Percentiles rank a stretch among this genome's conserved stretches.
Evolutionary conservation across 2,797 vertebrate genomes (phyloP).

Genomic region (Danio choprae): DNA sequence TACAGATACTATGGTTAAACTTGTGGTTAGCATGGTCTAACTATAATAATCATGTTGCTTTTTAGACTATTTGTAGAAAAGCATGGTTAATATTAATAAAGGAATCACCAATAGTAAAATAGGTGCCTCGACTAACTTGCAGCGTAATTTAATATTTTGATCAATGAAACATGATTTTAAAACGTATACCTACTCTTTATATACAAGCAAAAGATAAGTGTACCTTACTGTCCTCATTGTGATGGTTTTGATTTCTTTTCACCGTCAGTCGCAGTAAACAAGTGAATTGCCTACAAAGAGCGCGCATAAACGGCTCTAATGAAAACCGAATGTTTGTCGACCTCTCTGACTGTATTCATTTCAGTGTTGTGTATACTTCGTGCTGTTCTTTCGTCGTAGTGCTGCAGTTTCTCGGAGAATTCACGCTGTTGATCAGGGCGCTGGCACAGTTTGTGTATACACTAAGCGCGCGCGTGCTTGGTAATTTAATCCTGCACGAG

Average conservation of each 20-base stretch:
- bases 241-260: not conserved
- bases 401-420: conserved; percentile 15
- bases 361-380: not conserved
- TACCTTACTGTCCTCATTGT: not conserved
- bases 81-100: too few species aligned
- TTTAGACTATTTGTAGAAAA: too few species aligned
- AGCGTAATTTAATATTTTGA: not conserved
- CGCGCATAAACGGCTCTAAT: not conserved
- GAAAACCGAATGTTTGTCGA: not conserved
- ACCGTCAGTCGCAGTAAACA: not conserved
- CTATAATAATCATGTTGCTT: too few species aligned
- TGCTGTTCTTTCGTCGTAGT: not conserved
- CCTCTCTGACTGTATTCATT: not conserved
- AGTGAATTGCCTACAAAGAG: not conserved
- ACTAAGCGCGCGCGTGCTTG: conserved; percentile 68
- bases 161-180: not conserved
- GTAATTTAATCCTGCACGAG: conserved; percentile 76
- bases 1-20: not conserved
- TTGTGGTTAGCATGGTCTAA: too few species aligned
- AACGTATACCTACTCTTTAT: not conserved
- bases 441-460: conserved; percentile 35
- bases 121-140: not conserved
- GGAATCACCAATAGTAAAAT: not conserved
- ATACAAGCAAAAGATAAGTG: not conserved
- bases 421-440: conserved; percentile 31